Percentiles rank a stretch among this genome's conserved stretches.
These are phyloP conservation scores for Lutjanus erythropterus DNA, from an alignment of 2,113 vertebrate species.

Conservation along the genomic window DNA sequence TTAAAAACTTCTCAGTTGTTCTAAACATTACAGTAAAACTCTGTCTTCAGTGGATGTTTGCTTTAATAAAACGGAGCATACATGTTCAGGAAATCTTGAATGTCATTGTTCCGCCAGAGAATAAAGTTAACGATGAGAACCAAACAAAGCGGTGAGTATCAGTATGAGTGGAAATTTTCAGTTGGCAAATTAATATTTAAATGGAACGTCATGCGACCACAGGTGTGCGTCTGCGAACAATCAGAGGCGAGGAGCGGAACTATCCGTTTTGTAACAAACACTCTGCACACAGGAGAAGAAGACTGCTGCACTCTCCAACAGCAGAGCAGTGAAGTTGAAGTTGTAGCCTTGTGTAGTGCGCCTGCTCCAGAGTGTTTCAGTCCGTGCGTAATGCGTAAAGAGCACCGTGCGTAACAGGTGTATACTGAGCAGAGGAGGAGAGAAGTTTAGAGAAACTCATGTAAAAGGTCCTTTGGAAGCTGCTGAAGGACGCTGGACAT, in stretches of 20 bases:
- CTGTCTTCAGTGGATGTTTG: slow-evolving; percentile 5
- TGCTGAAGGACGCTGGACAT: neutral
- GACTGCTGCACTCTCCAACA: neutral
- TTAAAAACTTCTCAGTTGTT: neutral
- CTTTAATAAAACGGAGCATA: slow-evolving; percentile 14
- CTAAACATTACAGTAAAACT: neutral
- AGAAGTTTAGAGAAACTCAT: slow-evolving; percentile 34
- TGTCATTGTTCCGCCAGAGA: slow-evolving; percentile 44
- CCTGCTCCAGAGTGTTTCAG: slow-evolving; percentile 21
- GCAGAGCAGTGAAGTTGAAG: slow-evolving; percentile 9
- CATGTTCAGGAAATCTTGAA: slow-evolving; percentile 35
- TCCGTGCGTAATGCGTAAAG: slow-evolving; percentile 61
- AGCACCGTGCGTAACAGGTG: slow-evolving; percentile 68
- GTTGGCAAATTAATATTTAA: slow-evolving; percentile 68
- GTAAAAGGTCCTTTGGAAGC: neutral
- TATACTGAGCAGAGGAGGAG: neutral
- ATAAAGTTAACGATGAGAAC: slow-evolving; percentile 35
- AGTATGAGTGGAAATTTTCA: slow-evolving; percentile 53
- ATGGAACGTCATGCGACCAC: slow-evolving; percentile 45
- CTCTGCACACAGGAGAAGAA: neutral
- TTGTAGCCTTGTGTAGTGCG: slow-evolving; percentile 3
- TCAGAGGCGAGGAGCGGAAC: slow-evolving; percentile 47
- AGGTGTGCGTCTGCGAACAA: slow-evolving; percentile 55
- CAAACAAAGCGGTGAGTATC: slow-evolving; percentile 41
- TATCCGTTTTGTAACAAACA: slow-evolving; percentile 47